Evolutionary conservation across 2,113 vertebrate species (phyloP), one percentile per base, ranked within the genome.

Genomic region (Clarias magur): DNA sequence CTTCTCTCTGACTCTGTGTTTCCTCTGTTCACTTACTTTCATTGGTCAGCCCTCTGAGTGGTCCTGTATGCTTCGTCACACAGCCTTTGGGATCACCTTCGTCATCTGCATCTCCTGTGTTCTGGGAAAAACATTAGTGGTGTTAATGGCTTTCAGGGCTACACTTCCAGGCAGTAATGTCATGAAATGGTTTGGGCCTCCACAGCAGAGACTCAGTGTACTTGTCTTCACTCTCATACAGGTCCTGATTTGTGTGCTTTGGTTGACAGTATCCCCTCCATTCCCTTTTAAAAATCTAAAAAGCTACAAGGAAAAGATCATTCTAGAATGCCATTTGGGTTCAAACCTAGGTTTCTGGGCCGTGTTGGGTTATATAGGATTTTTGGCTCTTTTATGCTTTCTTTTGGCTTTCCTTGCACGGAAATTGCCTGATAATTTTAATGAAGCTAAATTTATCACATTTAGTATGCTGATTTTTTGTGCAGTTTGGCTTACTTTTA

Each of bases 401-500:
- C 23, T 75, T 23, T 75, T 75, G 23, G 72, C 72, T 4, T 75
- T 75, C 48, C 12, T 75, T 12, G 72, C 72, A 1, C 72, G 72
- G 38, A 75, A 75, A 10, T 23, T 75, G 72, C 72, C 72, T 75
- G 94, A 94, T 89, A 95, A 95, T 79, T 96, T 95, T 80, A 96
- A 96, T 6, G 95, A 96, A 89, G 95, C 95, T 27, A 94, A 94
- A 85, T 92, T 95, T 85, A 95, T 96, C 92, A 94, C 94, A 10
- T 96, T 96, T 92, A 96, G 95, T 80, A 95, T 95, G 93, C 84
- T 96, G 8, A 95, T 96, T 81, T 96, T 96, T 87, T 95, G 94
- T 87, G 92, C 94, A 42, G 72, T 75, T 3, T 73, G 95, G 95
- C 90, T 94, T 65, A 92, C 94, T n/a, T 95, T 95, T 13, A 95